phyloP scores from a whole-genome alignment of 2,797 vertebrate genomes.

The Rhabdomys pumilio region DNA sequence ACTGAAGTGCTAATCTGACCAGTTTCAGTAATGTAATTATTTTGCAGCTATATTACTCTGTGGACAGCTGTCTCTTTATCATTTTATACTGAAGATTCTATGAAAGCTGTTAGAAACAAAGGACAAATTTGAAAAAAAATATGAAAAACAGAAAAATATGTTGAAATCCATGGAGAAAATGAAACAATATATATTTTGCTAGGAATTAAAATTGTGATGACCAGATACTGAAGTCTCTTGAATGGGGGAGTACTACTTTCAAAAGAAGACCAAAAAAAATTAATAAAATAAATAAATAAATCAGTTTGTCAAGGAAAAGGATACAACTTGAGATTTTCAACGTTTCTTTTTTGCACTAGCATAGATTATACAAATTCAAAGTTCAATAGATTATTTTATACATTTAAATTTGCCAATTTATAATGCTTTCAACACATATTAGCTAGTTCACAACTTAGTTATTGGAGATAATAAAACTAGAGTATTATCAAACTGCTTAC shows the following conservation, averaged over 20 bases:
- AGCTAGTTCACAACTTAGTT: not conserved
- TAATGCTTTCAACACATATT: not conserved
- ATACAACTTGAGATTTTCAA: not conserved
- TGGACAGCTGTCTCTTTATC: not conserved
- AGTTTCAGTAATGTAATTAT: not conserved
- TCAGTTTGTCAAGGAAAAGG: not conserved
- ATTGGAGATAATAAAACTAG: not conserved
- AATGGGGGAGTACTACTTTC: not conserved
- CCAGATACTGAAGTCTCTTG: not conserved
- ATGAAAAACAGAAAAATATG: not conserved
- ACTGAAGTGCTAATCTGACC: not conserved
- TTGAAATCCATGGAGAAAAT: not conserved
- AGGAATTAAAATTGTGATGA: not conserved
- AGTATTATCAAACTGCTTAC: not conserved
- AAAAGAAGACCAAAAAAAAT: not conserved
- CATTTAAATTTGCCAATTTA: not conserved
- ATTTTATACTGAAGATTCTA: not conserved
- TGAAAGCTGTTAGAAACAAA: not conserved
- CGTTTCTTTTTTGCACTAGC: not conserved
- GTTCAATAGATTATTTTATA: not conserved
- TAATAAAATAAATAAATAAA: too few relatives aligned
- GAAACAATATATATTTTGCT: not conserved
- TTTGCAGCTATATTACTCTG: not conserved
- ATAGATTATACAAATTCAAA: not conserved
- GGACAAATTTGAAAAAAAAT: not conserved